These are phyloP conservation scores for Proteles cristata DNA, from an alignment of 2,113 vertebrate genomes.

Conservation along the genomic window DNA sequence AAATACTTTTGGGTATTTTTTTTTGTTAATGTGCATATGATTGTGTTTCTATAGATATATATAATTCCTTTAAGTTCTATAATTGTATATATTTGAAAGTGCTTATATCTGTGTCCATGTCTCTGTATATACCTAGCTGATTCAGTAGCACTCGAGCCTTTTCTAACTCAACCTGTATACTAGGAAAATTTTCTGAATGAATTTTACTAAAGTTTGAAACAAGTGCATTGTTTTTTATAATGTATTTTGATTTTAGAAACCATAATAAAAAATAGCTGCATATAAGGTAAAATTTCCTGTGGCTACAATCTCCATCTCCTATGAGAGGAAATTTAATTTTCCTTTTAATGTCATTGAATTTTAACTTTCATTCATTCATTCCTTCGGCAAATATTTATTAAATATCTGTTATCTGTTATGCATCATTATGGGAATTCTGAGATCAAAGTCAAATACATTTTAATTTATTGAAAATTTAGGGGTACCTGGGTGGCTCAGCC, in stretches of 20 bases:
- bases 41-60: neutral
- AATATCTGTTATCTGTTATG: neutral
- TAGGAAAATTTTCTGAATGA: neutral
- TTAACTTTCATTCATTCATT: neutral
- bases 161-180: neutral
- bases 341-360: neutral
- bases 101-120: neutral
- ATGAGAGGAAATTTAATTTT: neutral
- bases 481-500: too few relatives aligned
- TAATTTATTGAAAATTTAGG: neutral
- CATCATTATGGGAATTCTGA: neutral
- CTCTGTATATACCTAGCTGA: neutral
- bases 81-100: constrained; percentile 4
- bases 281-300: neutral
- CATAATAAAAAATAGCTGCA: neutral
- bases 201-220: neutral
- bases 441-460: neutral
- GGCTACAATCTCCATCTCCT: neutral
- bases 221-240: neutral
- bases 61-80: neutral
- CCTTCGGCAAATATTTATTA: neutral
- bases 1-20: neutral
- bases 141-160: neutral
- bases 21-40: neutral
- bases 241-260: neutral